Base-by-base conservation (phyloP, 2,797 vertebrate species). In the Tauraco hartlaubi region DNA sequence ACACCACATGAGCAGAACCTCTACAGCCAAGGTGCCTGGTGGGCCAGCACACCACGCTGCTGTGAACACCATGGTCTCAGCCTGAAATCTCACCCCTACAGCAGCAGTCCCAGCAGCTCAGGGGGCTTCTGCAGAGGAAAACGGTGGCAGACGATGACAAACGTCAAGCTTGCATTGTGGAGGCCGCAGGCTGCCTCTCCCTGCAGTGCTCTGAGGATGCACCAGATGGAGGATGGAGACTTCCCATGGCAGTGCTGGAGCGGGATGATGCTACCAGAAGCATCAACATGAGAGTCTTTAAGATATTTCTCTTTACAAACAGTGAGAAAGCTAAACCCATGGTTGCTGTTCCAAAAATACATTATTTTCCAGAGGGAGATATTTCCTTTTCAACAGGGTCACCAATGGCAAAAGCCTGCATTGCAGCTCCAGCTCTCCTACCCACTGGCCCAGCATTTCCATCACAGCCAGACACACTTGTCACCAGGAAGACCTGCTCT, bases 31-130 rank as follows among this genome's bases (percentile, higher is more conserved):
- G 35, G 20, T 15, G 46, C 46, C 54, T 14, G 15, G 10, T 56
- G 28, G 55, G 23, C 16, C 56, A 35, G 31, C 2, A 2, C 37
- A 15, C 21, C 11, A 4, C 0, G 1, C 52, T 63, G 49, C 61
- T 20, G 31, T 21, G 43, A 86, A 19, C 48, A 66, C 33, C 74
- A 12, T 0, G 0, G 29, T 52, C 48, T 75, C 13, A 7, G 21
- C 5, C 23, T 7, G 48, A 15, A 15, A 43, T 62, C 52, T 23
- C 0, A 1, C 9, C 43, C 58, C 31, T 25, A 29, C 55, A n/a
- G 9, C 39, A 28, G 48, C 0, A 1, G 21, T 35, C 41, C 29
- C 68, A 41, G 56, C 1, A 5, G 23, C 20, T 5, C 1, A 0
- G 25, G 14, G 8, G 13, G 6, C 2, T 59, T 72, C 67, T 64